Evolutionary conservation across 2,797 vertebrate species (phyloP), one percentile per base, ranked within the genome.

Genomic region (Micropoecilia bifurca): DNA sequence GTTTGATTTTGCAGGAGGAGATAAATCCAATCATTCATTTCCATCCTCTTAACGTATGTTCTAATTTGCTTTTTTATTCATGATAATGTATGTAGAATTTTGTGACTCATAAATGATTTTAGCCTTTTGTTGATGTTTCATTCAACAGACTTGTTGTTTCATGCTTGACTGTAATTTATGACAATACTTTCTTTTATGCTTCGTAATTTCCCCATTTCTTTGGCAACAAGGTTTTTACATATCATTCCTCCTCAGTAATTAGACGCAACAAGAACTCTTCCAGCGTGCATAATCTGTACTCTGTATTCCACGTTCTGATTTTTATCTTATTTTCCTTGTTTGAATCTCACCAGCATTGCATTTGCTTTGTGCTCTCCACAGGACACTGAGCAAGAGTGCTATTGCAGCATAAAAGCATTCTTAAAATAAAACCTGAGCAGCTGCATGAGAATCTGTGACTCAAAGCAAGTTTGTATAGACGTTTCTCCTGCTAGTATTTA

Each of bases 271-370:
- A 83, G 76, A 79, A 68, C 78, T 73, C 77, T 68, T 76, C 46
- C 78, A 78, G 43, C 55, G 30, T 43, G 71, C 71, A 13, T 71
- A 74, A n/a, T 61, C 79, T 41, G 82, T 12, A 0, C 59, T 74
- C 47, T 68, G 46, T 75, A 78, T 78, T 75, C 71, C 75, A 85
- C 82, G 72, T 71, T 75, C 25, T 46, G 77, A 83, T 84, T 90
- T 46, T 83, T 25, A 85, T 87, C 81, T 71, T 89, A 82, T 92
- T 91, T 88, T 84, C 73, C 80, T 83, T 9, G 87, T 92, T 90
- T 88, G 71, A 79, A 80, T 90, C 88, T 88, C 6, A 72, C 82
- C 22, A 81, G 82, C 83, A 74, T 28, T 82, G 84, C 88, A 85
- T 89, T 85, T 90, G 87, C 86, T 82, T 86, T 71, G 74, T 55